A percentile compares a stretch with the other conserved stretches of the same genome.
phyloP scores from a whole-genome alignment of 2,888 invertebrate genomes.

The Sericinus montela region DNA sequence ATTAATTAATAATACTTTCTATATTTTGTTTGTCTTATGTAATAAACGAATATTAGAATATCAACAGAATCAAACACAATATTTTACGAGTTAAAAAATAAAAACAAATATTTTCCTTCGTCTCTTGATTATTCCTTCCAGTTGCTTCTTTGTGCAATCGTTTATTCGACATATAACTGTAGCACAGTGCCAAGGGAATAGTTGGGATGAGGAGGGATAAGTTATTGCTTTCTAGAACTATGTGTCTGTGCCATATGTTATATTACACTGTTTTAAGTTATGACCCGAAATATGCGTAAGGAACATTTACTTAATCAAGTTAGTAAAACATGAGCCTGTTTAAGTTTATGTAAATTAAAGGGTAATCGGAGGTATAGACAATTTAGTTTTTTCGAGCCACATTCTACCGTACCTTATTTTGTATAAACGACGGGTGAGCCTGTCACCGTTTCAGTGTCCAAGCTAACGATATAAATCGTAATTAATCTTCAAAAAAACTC shows the following conservation, averaged over 20 bases:
- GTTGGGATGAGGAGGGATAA: conserved; percentile 74
- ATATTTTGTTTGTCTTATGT: no score
- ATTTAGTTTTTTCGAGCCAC: no score
- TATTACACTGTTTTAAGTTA: conserved; percentile 66
- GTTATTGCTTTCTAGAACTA: conserved; percentile 75
- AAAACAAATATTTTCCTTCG: conserved; percentile 1
- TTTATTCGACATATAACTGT: conserved; percentile 58
- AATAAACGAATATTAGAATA: no score
- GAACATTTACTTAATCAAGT: conserved; percentile 26
- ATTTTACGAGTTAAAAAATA: no score
- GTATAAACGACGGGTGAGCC: no score
- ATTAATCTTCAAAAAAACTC: no score
- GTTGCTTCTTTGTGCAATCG: conserved; percentile 30
- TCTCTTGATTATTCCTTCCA: conserved; percentile 33
- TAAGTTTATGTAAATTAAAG: not conserved
- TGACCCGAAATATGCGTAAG: conserved; percentile 41
- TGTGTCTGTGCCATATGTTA: conserved; percentile 73
- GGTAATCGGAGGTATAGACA: no score
- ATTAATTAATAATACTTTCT: no score
- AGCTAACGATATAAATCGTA: no score
- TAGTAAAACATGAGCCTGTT: conserved; percentile 11
- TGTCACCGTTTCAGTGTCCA: no score
- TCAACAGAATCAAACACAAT: no score
- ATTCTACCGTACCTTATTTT: no score
- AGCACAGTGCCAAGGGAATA: conserved; percentile 71